phyloP scores from a whole-genome alignment of 2,888 invertebrate species.

The Cosmorhoe ocellata region DNA sequence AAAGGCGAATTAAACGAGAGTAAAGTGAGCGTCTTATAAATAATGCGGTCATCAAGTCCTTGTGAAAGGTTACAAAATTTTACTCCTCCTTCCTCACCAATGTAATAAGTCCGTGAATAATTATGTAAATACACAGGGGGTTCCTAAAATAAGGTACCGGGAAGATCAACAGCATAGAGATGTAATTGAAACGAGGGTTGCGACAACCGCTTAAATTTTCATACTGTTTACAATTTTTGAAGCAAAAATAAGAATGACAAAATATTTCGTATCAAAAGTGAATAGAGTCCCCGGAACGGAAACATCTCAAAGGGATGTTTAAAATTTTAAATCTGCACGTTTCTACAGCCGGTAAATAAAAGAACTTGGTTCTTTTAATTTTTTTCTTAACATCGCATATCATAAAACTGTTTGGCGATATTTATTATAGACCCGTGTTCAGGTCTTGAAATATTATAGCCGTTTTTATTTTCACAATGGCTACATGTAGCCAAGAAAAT shows the following conservation, averaged over 20 bases:
- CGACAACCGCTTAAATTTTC: slow-evolving; percentile 36
- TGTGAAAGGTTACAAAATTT: slow-evolving; percentile 48
- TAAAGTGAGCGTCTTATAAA: slow-evolving; percentile 52
- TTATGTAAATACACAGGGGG: slow-evolving; percentile 47
- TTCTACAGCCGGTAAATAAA: slow-evolving; percentile 14
- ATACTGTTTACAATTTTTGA: slow-evolving; percentile 34
- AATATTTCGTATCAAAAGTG: slow-evolving; percentile 21
- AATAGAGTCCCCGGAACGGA: slow-evolving; percentile 18
- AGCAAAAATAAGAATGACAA: slow-evolving; percentile 14
- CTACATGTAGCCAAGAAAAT: slow-evolving; percentile 1
- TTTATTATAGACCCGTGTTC: neutral
- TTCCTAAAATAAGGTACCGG: slow-evolving; percentile 37
- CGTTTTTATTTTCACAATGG: neutral
- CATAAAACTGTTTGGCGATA: too few relatives aligned
- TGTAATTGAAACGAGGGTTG: slow-evolving; percentile 39
- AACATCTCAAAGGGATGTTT: slow-evolving; percentile 18
- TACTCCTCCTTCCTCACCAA: slow-evolving; percentile 43
- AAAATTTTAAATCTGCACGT: slow-evolving; percentile 20
- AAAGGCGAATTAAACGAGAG: slow-evolving; percentile 51
- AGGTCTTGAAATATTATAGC: slow-evolving; percentile 3
- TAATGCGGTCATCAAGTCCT: slow-evolving; percentile 52
- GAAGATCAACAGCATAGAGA: slow-evolving; percentile 37
- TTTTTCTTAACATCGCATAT: too few relatives aligned
- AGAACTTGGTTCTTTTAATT: slow-evolving; percentile 1
- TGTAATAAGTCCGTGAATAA: slow-evolving; percentile 49